phyloP scores from a whole-genome alignment of 1,140 invertebrate species.

The Bombus terrestris region DNA sequence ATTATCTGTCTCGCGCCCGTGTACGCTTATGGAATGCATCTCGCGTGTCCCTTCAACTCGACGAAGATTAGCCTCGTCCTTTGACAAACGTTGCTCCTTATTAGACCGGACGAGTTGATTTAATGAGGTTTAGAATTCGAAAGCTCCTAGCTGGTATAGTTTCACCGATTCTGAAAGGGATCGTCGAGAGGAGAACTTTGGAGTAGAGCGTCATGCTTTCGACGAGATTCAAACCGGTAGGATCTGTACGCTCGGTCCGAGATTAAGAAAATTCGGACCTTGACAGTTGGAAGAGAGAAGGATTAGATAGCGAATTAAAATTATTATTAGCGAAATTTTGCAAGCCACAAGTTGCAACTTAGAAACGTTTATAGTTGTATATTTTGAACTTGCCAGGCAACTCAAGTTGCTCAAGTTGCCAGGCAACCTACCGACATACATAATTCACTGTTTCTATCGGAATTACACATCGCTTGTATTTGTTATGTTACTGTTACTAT shows the following conservation, averaged over 20 bases:
- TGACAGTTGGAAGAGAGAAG: no score
- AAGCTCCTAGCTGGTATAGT: not conserved
- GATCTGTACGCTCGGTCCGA: not conserved
- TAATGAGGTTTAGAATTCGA: not conserved
- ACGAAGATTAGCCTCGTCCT: constrained; percentile 55
- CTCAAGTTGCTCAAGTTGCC: no score
- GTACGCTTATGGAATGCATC: constrained; percentile 48
- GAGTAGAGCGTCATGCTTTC: not conserved
- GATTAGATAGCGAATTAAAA: not conserved
- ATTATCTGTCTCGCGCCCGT: constrained; percentile 65
- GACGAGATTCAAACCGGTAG: not conserved
- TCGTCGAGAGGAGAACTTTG: not conserved
- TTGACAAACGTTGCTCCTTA: constrained; percentile 38
- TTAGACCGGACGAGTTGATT: not conserved
- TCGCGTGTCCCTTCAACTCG: constrained; percentile 45
- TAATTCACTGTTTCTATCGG: no score
- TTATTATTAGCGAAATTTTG: not conserved
- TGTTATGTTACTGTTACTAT: no score
- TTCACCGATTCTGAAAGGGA: not conserved
- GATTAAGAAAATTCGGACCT: not conserved
- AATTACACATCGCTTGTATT: no score
- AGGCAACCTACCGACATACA: no score
- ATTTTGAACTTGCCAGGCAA: no score
- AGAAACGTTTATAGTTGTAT: no score
- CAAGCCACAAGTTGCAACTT: not conserved